phyloP scores from a whole-genome alignment of 2,797 vertebrate species.

The Urophycis tenuis region DNA sequence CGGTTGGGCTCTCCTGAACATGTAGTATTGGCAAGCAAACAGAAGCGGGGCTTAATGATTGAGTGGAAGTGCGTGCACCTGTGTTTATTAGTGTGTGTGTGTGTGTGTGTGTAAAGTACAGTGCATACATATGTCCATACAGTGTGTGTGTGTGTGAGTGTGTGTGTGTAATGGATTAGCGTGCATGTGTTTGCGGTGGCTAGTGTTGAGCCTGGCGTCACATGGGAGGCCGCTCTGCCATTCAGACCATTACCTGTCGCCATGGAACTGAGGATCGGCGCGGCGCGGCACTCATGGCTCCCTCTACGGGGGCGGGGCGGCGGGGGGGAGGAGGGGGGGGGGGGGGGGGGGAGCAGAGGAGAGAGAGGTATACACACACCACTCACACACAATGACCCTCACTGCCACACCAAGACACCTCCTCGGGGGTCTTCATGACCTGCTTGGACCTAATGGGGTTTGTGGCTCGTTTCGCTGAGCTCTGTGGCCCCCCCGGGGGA shows the following conservation, averaged over 20 bases:
- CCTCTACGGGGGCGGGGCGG: constrained; percentile 47
- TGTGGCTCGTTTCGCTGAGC: too few relatives aligned
- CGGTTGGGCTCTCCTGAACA: too few relatives aligned
- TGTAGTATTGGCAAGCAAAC: too few relatives aligned
- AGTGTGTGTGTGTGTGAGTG: background rate
- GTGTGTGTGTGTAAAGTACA: background rate
- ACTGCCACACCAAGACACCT: background rate
- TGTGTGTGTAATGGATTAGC: background rate
- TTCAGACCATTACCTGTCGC: constrained; percentile 66
- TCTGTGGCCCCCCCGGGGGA: too few relatives aligned
- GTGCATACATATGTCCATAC: too few relatives aligned
- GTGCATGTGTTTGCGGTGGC: background rate
- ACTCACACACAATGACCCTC: constrained; percentile 26
- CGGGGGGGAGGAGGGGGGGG: background rate
- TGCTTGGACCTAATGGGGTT: too few relatives aligned
- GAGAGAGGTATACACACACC: constrained; percentile 22
- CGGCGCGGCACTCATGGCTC: constrained; percentile 60
- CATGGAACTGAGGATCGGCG: constrained; percentile 58
- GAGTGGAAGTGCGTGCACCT: too few relatives aligned
- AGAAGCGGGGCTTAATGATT: too few relatives aligned
- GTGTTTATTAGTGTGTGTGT: background rate
- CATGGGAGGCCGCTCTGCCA: constrained; percentile 15
- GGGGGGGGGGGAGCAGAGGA: background rate
- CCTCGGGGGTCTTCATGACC: too few relatives aligned
- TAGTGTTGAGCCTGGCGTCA: constrained; percentile 9